Conservation (phyloP, 2,888 invertebrate species). For the Dendrolimus houi region DNA sequence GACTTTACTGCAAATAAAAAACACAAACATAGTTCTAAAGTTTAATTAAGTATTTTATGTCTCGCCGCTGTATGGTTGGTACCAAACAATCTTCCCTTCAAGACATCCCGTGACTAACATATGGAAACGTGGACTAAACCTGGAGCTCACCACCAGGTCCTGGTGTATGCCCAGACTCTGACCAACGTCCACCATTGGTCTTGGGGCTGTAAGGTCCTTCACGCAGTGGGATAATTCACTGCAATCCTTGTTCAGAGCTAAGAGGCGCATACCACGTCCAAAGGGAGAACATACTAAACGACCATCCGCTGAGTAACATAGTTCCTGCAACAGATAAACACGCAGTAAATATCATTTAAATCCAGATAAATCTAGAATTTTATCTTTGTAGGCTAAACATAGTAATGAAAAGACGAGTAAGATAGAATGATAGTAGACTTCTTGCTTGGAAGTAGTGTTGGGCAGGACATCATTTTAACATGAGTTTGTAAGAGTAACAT, state of each 20-base stretch:
- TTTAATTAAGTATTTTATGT: slow-evolving; percentile 25
- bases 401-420: too few relatives aligned
- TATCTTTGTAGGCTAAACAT: too few relatives aligned
- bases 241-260: slow-evolving; percentile 87
- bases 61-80: slow-evolving; percentile 82
- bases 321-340: slow-evolving; percentile 67
- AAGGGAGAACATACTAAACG: slow-evolving; percentile 93
- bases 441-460: too few relatives aligned
- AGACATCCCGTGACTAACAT: slow-evolving; percentile 94
- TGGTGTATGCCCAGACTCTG: slow-evolving; percentile 83
- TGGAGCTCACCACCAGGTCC: slow-evolving; percentile 91
- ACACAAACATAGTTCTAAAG: slow-evolving; percentile 5
- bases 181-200: slow-evolving; percentile 75
- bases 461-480: too few relatives aligned
- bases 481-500: too few relatives aligned
- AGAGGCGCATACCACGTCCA: slow-evolving; percentile 88
- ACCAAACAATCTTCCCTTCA: slow-evolving; percentile 92
- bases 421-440: too few relatives aligned
- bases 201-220: slow-evolving; percentile 22
- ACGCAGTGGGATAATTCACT: slow-evolving; percentile 84
- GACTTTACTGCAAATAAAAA: background rate
- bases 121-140: slow-evolving; percentile 92
- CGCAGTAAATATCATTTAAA: background rate
- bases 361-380: too few relatives aligned
- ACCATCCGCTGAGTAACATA: slow-evolving; percentile 94